phyloP scores from a whole-genome alignment of 2,797 vertebrate genomes.

The Muscicapa comitata region DNA sequence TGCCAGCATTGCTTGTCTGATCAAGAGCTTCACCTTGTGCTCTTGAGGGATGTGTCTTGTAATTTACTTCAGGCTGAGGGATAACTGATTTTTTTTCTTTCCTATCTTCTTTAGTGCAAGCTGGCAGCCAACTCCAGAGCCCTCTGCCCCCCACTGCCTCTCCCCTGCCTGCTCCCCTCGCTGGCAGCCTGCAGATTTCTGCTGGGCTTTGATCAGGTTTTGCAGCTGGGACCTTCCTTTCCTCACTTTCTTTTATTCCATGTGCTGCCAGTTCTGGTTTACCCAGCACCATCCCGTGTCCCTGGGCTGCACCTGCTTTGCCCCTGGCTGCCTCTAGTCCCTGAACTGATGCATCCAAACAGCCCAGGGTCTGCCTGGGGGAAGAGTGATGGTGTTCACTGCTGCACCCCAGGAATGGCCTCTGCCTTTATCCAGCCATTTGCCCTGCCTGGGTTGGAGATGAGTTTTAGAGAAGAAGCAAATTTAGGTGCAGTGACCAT shows the following conservation, averaged over 20 bases:
- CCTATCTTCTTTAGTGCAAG: neutral
- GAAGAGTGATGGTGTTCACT: rapidly evolving
- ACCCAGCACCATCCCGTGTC: neutral
- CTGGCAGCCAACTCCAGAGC: neutral
- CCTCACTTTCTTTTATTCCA: neutral
- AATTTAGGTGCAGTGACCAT: neutral
- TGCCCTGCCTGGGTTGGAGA: neutral
- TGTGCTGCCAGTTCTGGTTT: neutral
- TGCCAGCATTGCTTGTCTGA: neutral
- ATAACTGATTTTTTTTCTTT: neutral
- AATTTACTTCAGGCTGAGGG: slow-evolving; percentile 48
- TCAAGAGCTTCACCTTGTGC: slow-evolving; percentile 49
- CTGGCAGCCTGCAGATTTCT: neutral
- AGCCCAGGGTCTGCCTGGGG: neutral
- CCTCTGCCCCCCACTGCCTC: rapidly evolving
- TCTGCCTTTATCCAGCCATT: neutral
- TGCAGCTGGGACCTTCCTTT: neutral
- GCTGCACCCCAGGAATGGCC: neutral
- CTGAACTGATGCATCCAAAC: neutral
- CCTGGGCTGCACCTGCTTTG: neutral
- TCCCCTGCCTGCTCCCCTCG: neutral
- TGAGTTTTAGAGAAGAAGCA: neutral
- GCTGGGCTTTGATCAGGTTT: neutral
- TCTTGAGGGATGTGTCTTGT: neutral
- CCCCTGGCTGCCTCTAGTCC: neutral